These are phyloP conservation scores for Heteropelma amictum DNA, from an alignment of 2,888 invertebrate genomes.

Conservation along the genomic window DNA sequence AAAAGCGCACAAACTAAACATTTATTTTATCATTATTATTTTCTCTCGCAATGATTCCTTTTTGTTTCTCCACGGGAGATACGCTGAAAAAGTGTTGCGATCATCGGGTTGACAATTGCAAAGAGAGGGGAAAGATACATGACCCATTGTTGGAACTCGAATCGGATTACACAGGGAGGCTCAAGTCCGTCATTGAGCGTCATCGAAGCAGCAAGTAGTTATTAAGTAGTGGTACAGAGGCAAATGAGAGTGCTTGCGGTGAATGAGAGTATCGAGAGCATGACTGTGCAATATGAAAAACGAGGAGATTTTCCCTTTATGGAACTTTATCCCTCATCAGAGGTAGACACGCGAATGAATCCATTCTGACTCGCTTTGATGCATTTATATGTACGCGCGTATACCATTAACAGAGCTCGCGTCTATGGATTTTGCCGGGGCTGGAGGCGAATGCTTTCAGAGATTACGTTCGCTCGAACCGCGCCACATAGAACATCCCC, in stretches of 20 bases:
- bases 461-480: conserved; percentile 47
- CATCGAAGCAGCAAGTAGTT: too few species aligned
- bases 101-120: too few species aligned
- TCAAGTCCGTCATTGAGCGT: background rate
- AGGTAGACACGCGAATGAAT: conserved; percentile 37
- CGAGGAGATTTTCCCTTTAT: conserved; percentile 17
- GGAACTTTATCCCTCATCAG: conserved; percentile 8
- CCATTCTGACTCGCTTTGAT: conserved; percentile 38
- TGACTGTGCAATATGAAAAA: too few species aligned
- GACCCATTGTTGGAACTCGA: too few species aligned
- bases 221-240: too few species aligned
- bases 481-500: conserved; percentile 6
- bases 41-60: too few species aligned
- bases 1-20: too few species aligned
- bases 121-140: too few species aligned
- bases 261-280: conserved; percentile 10
- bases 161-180: background rate
- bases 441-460: conserved; percentile 48
- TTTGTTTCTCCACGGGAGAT: too few species aligned
- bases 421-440: conserved; percentile 10
- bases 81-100: too few species aligned
- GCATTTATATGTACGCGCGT: conserved; percentile 48
- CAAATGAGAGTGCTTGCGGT: background rate
- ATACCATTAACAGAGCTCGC: conserved; percentile 43
- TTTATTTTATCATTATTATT: too few species aligned